Evolutionary conservation across 2,888 invertebrate species (phyloP).

Genomic region (Drosophila mayaguana): DNA sequence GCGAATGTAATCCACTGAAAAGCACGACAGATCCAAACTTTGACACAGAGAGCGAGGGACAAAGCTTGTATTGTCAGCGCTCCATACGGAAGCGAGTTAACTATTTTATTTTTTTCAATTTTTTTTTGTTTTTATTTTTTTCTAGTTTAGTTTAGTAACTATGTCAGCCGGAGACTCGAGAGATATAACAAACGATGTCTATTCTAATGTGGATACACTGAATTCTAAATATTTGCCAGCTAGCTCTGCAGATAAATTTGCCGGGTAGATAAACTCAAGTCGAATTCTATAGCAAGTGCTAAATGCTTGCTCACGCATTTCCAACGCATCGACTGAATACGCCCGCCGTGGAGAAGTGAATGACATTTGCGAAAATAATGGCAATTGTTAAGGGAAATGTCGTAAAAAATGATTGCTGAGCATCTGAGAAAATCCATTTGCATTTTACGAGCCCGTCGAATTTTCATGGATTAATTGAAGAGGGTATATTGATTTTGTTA

Average conservation of each 20-base stretch:
- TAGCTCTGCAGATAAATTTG: constrained; percentile 23
- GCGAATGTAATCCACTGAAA: constrained; percentile 34
- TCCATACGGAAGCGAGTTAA: constrained; percentile 53
- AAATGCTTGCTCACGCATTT: constrained; percentile 45
- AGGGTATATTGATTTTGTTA: not conserved
- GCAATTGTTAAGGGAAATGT: constrained; percentile 34
- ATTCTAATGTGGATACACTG: constrained; percentile 33
- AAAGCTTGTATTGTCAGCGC: constrained; percentile 51
- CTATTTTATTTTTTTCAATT: constrained; percentile 13
- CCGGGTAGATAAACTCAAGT: not conserved
- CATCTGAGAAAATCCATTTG: constrained; percentile 49
- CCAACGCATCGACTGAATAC: not conserved
- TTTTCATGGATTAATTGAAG: constrained; percentile 2
- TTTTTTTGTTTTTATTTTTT: constrained; percentile 17
- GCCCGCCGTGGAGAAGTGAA: constrained; percentile 49
- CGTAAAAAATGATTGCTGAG: constrained; percentile 32
- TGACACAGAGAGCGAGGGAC: constrained; percentile 29
- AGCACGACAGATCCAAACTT: constrained; percentile 37
- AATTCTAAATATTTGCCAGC: constrained; percentile 45
- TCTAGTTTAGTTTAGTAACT: constrained; percentile 33
- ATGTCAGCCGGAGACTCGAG: constrained; percentile 39
- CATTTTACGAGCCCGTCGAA: constrained; percentile 34
- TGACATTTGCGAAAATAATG: constrained; percentile 65
- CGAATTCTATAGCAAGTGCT: constrained; percentile 46
- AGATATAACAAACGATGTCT: constrained; percentile 34